These are phyloP conservation scores for Xenus cinereus DNA, from an alignment of 2,113 vertebrate species.

Conservation along the genomic window DNA sequence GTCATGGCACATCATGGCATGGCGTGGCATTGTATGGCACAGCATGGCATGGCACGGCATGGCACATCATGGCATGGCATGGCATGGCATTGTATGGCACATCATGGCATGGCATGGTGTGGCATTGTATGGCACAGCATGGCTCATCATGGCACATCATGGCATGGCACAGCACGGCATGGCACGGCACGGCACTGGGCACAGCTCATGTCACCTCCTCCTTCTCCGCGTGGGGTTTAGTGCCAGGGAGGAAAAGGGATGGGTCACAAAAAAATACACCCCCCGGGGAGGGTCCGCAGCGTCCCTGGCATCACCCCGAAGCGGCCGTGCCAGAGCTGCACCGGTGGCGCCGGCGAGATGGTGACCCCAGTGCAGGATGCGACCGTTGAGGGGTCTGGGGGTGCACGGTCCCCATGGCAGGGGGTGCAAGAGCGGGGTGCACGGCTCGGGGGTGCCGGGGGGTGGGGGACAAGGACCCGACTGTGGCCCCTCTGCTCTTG, in stretches of 20 bases:
- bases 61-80: too few relatives aligned
- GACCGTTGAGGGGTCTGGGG: accelerated
- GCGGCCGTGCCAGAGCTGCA: not conserved
- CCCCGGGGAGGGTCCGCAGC: accelerated
- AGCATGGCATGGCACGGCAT: too few relatives aligned
- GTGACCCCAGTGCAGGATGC: too few relatives aligned
- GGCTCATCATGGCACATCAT: too few relatives aligned
- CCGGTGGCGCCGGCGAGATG: not conserved
- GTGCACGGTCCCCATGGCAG: not conserved
- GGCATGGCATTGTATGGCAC: too few relatives aligned
- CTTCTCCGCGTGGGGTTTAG: accelerated
- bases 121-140: not conserved
- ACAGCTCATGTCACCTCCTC: accelerated
- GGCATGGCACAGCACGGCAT: accelerated
- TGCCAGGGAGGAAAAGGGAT: not conserved
- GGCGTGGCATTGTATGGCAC: accelerated
- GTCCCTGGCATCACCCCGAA: not conserved
- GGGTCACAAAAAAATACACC: too few relatives aligned
- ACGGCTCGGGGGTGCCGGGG: not conserved
- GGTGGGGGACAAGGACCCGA: not conserved
- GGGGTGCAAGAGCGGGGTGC: not conserved
- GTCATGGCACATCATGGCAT: accelerated
- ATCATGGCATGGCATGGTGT: too few relatives aligned
- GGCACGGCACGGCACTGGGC: accelerated
- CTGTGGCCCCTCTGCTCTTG: too few relatives aligned